phyloP scores from a whole-genome alignment of 2,113 vertebrate genomes.

The Hyperopisus bebe region DNA sequence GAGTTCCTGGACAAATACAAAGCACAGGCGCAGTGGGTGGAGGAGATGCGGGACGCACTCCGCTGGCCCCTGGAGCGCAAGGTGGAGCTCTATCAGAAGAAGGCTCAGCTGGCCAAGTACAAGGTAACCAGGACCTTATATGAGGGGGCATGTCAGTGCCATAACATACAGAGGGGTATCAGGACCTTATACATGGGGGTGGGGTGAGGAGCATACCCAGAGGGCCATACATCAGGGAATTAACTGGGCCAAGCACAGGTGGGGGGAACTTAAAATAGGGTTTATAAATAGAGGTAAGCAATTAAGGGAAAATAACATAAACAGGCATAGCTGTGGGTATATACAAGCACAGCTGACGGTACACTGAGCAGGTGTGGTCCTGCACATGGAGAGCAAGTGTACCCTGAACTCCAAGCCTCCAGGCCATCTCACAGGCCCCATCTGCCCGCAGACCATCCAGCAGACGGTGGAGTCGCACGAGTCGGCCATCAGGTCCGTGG shows the following conservation, averaged over 20 bases:
- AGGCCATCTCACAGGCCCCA: not conserved
- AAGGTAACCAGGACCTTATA: slow-evolving; percentile 66
- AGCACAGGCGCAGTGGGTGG: slow-evolving; percentile 75
- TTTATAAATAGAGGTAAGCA: not conserved
- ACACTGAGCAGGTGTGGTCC: not conserved
- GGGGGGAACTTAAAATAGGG: not conserved
- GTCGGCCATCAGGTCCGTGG: slow-evolving; percentile 74
- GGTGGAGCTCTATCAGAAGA: slow-evolving; percentile 89
- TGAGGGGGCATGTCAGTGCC: not conserved
- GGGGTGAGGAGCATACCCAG: not conserved
- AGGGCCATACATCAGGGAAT: not conserved
- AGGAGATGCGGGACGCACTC: slow-evolving; percentile 69
- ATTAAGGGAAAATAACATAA: not conserved
- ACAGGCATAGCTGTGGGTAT: not conserved
- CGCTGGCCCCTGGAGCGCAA: slow-evolving; percentile 74
- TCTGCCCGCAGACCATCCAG: slow-evolving; percentile 69
- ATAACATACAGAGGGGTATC: not conserved
- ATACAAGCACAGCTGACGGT: not conserved
- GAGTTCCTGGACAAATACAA: slow-evolving; percentile 88
- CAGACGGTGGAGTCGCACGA: slow-evolving; percentile 82
- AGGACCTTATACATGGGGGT: not conserved
- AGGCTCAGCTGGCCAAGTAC: slow-evolving; percentile 88
- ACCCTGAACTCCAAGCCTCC: not conserved
- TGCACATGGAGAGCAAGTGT: not conserved
- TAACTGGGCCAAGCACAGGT: not conserved